Evolutionary conservation across 1,140 invertebrate genomes (phyloP).

Genomic region (Hyles euphorbiae): DNA sequence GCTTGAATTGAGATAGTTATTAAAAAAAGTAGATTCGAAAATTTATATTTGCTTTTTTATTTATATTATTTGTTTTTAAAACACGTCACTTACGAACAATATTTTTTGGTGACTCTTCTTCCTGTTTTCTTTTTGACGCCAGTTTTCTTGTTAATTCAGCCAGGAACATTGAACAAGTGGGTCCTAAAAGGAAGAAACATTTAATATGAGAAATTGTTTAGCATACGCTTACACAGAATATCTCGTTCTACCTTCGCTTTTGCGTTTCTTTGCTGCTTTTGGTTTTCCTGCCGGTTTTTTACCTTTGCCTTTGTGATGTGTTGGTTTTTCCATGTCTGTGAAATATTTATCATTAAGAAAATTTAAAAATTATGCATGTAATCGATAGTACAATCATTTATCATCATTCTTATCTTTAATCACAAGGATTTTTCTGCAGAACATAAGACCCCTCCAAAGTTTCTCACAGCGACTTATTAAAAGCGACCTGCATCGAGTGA

Average conservation of each 20-base stretch:
- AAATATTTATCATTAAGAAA: conserved; percentile 1
- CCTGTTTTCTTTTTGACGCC: conserved; percentile 45
- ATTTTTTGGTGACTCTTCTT: conserved; percentile 43
- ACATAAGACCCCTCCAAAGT: too few relatives aligned
- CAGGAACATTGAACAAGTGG: conserved; percentile 61
- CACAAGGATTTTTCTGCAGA: too few relatives aligned
- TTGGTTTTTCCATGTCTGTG: conserved; percentile 51
- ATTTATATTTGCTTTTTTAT: too few relatives aligned
- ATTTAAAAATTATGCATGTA: too few relatives aligned
- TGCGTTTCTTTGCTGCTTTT: conserved; percentile 54
- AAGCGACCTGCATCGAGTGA: too few relatives aligned
- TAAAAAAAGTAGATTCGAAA: too few relatives aligned
- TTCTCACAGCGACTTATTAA: too few relatives aligned
- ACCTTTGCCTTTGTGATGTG: conserved; percentile 45
- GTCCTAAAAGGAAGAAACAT: conserved; percentile 29
- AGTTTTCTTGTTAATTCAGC: conserved; percentile 53
- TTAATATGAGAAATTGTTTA: background rate
- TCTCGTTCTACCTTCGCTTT: conserved; percentile 46
- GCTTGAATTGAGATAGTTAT: too few relatives aligned
- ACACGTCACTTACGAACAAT: conserved; percentile 49
- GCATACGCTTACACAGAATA: background rate
- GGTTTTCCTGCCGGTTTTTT: conserved; percentile 46
- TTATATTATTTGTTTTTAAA: background rate
- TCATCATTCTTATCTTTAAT: too few relatives aligned
- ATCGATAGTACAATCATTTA: too few relatives aligned